phyloP scores from a whole-genome alignment of 2,888 invertebrate species.

The Napeogenes inachia region DNA sequence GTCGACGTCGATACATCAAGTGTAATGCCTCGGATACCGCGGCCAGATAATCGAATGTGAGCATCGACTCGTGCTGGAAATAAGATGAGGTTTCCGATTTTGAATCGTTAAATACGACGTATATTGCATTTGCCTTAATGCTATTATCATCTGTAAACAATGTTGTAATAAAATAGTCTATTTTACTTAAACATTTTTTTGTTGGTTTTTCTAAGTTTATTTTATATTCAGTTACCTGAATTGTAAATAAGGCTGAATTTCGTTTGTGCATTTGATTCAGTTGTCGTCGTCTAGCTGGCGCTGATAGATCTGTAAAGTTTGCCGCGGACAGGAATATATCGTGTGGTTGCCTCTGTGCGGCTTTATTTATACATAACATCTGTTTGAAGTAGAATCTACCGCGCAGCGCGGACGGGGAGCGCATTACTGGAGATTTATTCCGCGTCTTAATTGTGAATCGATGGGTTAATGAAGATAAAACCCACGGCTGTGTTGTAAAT shows the following conservation, averaged over 20 bases:
- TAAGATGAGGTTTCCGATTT: constrained; percentile 69
- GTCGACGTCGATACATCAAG: constrained; percentile 75
- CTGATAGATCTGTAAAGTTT: constrained; percentile 76
- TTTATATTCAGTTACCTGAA: neutral
- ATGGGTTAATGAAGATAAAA: constrained; percentile 79
- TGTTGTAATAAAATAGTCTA: neutral
- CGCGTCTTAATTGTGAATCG: constrained; percentile 78
- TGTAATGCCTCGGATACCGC: constrained; percentile 76
- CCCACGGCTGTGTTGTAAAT: constrained; percentile 77
- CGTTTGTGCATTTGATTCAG: constrained; percentile 39
- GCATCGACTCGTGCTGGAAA: constrained; percentile 76
- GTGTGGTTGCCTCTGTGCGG: constrained; percentile 76
- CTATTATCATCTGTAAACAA: constrained; percentile 32
- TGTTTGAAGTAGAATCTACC: constrained; percentile 77
- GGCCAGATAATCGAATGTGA: constrained; percentile 76
- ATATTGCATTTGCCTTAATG: constrained; percentile 36
- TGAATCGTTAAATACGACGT: constrained; percentile 45
- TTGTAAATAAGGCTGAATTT: constrained; percentile 52
- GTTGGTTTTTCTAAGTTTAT: neutral
- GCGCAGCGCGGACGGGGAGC: constrained; percentile 70
- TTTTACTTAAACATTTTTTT: neutral
- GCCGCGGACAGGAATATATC: constrained; percentile 77
- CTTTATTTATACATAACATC: constrained; percentile 78
- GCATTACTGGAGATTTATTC: constrained; percentile 77
- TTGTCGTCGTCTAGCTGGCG: constrained; percentile 53